Percentiles rank a stretch among this genome's conserved stretches.
These are phyloP conservation scores for Galaxea fascicularis DNA, from an alignment of 92 coral and sea anemone species.

Conservation along the genomic window DNA sequence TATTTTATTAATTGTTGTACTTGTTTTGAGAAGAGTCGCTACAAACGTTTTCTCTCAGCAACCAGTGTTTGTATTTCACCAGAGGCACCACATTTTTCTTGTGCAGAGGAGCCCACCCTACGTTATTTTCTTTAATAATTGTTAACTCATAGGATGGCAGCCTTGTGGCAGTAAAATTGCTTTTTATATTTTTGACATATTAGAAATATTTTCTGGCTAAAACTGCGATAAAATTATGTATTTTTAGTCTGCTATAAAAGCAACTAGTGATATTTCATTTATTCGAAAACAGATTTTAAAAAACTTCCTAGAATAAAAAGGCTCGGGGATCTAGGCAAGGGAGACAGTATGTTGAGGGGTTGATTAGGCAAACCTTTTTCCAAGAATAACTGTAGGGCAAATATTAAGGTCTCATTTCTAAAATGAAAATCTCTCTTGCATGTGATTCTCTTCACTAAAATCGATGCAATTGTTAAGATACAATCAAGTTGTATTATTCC, in stretches of 20 bases:
- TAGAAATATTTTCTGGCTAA: conserved; percentile 3
- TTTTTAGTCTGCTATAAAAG: too few relatives aligned
- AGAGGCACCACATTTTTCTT: conserved; percentile 39
- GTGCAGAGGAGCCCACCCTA: conserved; percentile 6
- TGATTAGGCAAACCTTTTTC: too few relatives aligned
- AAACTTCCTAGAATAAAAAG: neutral
- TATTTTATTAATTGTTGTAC: conserved; percentile 27
- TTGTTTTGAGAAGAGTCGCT: conserved; percentile 30
- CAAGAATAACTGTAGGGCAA: conserved; percentile 5
- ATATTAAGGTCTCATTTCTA: conserved; percentile 8
- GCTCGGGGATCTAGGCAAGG: conserved; percentile 1
- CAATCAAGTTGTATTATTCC: too few relatives aligned
- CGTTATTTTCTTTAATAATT: conserved; percentile 1
- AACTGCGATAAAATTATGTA: too few relatives aligned
- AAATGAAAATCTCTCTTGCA: neutral
- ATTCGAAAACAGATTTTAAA: conserved; percentile 8
- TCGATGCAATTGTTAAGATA: too few relatives aligned
- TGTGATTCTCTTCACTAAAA: too few relatives aligned
- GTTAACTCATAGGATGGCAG: neutral
- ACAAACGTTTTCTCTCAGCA: conserved; percentile 32
- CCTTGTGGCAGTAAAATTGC: neutral
- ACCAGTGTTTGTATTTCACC: conserved; percentile 30
- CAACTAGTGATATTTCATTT: too few relatives aligned
- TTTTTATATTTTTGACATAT: neutral
- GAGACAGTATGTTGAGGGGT: conserved; percentile 10